Percentiles rank a stretch among this genome's conserved stretches.
These are phyloP conservation scores for Cephalopterus ornatus DNA, from an alignment of 2,113 vertebrate genomes.

Conservation along the genomic window DNA sequence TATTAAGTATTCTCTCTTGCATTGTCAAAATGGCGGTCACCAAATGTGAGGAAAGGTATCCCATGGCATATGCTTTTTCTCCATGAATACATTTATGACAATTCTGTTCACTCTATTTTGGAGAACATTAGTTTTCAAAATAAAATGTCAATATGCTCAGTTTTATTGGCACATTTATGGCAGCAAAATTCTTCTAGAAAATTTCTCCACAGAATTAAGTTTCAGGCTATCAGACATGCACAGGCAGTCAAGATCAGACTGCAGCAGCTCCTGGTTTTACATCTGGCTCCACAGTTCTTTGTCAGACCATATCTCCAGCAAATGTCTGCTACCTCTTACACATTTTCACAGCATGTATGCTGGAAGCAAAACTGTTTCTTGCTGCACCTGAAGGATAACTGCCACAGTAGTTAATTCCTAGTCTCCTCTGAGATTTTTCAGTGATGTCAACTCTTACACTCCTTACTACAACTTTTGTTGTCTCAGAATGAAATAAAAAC, in stretches of 20 bases:
- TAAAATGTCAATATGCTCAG: background rate
- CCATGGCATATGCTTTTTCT: background rate
- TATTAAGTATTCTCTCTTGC: background rate
- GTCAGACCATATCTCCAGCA: background rate
- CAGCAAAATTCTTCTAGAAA: background rate
- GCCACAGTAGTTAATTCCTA: background rate
- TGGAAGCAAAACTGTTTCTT: background rate
- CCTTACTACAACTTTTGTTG: background rate
- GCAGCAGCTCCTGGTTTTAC: background rate
- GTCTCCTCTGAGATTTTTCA: background rate
- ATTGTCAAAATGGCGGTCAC: background rate
- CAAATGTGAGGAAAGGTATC: background rate
- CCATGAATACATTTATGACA: background rate
- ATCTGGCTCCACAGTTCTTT: background rate
- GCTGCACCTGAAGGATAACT: background rate
- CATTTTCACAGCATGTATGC: background rate
- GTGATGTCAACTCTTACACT: background rate
- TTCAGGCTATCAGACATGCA: background rate
- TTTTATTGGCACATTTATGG: background rate
- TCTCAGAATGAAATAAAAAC: background rate
- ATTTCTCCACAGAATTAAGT: background rate
- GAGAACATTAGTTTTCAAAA: background rate
- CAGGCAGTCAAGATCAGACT: background rate
- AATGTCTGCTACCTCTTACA: background rate
- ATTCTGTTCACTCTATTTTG: background rate